Percentiles rank a stretch among this genome's conserved stretches.
phyloP scores from a whole-genome alignment of 2,888 invertebrate genomes.

The Platypus cylindrus region DNA sequence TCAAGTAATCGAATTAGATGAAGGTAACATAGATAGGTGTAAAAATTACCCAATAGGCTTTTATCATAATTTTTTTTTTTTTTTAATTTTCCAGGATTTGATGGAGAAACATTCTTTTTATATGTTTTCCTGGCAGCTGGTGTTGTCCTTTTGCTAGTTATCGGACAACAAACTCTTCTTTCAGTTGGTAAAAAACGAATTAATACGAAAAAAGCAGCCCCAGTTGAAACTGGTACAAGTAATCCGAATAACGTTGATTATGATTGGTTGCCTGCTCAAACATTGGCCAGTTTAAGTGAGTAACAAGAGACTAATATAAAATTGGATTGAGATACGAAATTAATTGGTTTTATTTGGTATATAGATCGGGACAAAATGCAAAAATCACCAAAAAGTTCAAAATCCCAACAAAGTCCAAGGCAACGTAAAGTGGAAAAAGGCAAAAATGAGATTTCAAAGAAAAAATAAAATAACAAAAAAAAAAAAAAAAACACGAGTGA shows the following conservation, averaged over 20 bases:
- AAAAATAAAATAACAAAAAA: conserved; percentile 3
- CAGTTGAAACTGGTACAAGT: conserved; percentile 82
- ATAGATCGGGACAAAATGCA: conserved; percentile 29
- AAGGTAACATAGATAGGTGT: conserved; percentile 38
- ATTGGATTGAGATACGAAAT: neutral
- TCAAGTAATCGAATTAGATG: conserved; percentile 89
- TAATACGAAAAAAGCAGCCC: conserved; percentile 41
- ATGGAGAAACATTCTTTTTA: conserved; percentile 97
- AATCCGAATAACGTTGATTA: conserved; percentile 89
- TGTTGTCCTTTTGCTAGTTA: conserved; percentile 72
- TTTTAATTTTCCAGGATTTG: conserved; percentile 46
- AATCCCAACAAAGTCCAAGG: conserved; percentile 51
- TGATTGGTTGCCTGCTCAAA: conserved; percentile 94
- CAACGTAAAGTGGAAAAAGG: conserved; percentile 46
- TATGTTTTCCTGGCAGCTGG: conserved; percentile 90
- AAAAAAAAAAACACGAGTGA: too few species aligned
- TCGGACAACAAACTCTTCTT: conserved; percentile 78
- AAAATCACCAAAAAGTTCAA: conserved; percentile 26
- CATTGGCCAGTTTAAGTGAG: conserved; percentile 73
- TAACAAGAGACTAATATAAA: conserved; percentile 18
- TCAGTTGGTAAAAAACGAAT: conserved; percentile 66
- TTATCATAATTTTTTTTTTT: conserved; percentile 2
- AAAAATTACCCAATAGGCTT: neutral
- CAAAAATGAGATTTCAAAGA: too few species aligned
- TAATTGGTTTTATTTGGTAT: conserved; percentile 16